Conservation (phyloP, 2,113 vertebrate genomes). For the Myiagra hebetior region DNA sequence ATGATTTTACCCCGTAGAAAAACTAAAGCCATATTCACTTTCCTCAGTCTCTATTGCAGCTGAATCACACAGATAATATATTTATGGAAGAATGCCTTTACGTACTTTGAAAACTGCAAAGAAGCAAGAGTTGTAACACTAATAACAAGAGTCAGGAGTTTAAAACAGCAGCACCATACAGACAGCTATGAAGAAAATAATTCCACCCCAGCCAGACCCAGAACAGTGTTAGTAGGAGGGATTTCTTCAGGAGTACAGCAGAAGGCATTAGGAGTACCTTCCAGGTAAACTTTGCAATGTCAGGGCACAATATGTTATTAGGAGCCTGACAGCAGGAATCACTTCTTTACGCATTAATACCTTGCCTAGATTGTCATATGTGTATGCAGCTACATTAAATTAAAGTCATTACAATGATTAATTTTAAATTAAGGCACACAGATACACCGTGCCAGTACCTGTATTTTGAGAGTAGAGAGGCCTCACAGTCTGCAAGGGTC, state of each 20-base stretch:
- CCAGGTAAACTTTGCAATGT: fast-evolving
- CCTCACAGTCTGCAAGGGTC: background rate
- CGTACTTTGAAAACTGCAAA: background rate
- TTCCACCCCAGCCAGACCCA: background rate
- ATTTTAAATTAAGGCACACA: background rate
- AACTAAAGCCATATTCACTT: background rate
- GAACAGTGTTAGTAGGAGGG: background rate
- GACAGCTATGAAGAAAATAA: background rate
- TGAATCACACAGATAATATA: background rate
- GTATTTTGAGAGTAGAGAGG: background rate
- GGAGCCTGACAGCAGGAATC: background rate
- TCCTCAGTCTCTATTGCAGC: background rate
- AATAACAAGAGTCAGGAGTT: background rate
- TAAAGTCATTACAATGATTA: background rate
- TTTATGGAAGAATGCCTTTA: background rate
- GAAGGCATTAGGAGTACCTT: background rate
- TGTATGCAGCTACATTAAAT: background rate
- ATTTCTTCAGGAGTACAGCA: background rate
- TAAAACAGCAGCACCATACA: background rate
- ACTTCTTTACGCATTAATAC: background rate
- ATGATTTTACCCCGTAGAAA: background rate
- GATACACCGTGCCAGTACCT: background rate
- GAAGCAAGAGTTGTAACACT: background rate
- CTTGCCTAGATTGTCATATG: background rate
- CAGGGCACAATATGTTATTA: background rate